These are phyloP conservation scores for Paracentrotus lividus DNA, from an alignment of 53 echinoderm and acorn worm genomes.

Conservation along the genomic window DNA sequence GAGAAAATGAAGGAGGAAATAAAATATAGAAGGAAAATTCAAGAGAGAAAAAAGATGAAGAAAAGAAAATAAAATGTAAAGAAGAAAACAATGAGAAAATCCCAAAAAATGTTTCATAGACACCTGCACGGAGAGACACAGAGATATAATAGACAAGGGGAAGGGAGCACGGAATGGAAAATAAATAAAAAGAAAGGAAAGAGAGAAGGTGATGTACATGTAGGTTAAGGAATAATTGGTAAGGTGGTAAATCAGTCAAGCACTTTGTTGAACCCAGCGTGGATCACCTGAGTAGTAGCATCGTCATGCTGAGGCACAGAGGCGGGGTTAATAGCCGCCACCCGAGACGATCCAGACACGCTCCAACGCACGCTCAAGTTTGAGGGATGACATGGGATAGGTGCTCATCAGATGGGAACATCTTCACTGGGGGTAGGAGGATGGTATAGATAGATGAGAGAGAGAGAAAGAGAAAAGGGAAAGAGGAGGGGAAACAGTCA, in stretches of 20 bases:
- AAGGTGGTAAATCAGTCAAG: slow-evolving; percentile 1
- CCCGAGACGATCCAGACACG: slow-evolving; percentile 27
- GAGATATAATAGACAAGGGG: too few species aligned
- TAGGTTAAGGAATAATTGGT: background rate
- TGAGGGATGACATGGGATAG: slow-evolving; percentile 32
- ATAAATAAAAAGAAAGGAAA: background rate
- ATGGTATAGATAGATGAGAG: background rate
- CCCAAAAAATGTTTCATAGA: too few species aligned
- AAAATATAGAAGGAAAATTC: background rate
- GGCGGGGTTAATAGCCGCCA: slow-evolving; percentile 35
- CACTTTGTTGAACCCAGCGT: slow-evolving; percentile 25
- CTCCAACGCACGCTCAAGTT: background rate
- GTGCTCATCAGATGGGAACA: slow-evolving; percentile 14
- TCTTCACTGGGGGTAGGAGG: background rate
- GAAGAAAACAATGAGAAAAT: background rate
- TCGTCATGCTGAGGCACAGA: slow-evolving; percentile 3
- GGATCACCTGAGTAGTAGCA: background rate
- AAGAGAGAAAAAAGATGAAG: background rate
- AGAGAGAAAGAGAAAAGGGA: background rate
- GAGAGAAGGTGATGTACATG: background rate
- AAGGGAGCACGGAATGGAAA: too few species aligned
- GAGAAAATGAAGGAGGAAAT: background rate
- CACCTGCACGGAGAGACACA: too few species aligned
- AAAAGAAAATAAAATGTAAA: background rate
- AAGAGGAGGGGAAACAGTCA: too few species aligned